These are phyloP conservation scores for Clarias pachynema DNA, from an alignment of 2,797 vertebrate species.

Conservation along the genomic window DNA sequence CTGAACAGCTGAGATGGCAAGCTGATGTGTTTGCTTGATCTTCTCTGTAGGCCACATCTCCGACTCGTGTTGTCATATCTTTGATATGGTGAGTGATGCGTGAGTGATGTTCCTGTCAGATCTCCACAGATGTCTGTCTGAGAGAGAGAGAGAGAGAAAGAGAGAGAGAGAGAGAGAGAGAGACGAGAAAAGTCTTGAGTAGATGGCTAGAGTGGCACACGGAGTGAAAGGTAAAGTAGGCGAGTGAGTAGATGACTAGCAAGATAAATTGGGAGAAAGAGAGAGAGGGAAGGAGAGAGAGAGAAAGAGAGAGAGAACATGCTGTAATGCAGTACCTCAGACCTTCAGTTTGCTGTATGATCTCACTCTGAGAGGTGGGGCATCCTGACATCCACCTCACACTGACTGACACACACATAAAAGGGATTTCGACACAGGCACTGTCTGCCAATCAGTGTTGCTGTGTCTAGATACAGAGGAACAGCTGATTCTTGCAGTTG, in stretches of 20 bases:
- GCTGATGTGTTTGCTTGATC: conserved; percentile 12
- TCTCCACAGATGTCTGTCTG: conserved; percentile 40
- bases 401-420: conserved; percentile 51
- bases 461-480: conserved; percentile 30
- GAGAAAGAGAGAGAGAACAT: conserved; percentile 54
- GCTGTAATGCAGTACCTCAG: conserved; percentile 44
- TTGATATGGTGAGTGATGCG: conserved; percentile 29
- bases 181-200: conserved; percentile 9
- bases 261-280: conserved; percentile 22
- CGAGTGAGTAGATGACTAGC: conserved; percentile 10
- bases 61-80: conserved; percentile 15
- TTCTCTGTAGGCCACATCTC: conserved; percentile 17
- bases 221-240: not conserved
- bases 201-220: conserved; percentile 2
- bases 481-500: conserved; percentile 39
- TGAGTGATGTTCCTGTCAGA: conserved; percentile 25
- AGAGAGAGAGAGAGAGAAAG: not conserved
- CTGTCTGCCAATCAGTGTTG: conserved; percentile 48
- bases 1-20: conserved; percentile 18
- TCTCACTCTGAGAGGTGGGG: conserved; percentile 58
- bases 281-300: not conserved
- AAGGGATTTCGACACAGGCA: conserved; percentile 51
- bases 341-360: conserved; percentile 54
- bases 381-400: conserved; percentile 53
- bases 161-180: not conserved